A percentile compares a stretch with the other conserved stretches of the same genome.
Conservation (phyloP, 1,140 invertebrate species). For the Parasteatoda tepidariorum region DNA sequence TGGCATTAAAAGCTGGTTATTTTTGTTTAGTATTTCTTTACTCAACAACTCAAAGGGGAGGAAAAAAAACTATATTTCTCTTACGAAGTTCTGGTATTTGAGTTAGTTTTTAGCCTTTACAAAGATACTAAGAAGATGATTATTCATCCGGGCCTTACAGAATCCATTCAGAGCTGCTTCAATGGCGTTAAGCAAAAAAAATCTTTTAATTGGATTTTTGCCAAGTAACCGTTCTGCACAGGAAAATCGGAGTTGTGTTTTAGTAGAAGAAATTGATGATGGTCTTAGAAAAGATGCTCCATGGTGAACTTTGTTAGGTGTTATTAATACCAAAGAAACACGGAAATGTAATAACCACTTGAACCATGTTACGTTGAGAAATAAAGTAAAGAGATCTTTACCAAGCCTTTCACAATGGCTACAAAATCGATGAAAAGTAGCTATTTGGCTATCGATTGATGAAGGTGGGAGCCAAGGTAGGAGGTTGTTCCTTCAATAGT, state of each 20-base stretch:
- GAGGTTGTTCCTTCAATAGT: neutral
- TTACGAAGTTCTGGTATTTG: too few relatives aligned
- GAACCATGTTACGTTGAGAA: neutral
- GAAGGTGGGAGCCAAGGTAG: constrained; percentile 6
- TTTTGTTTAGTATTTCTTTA: too few relatives aligned
- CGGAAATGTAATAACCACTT: constrained; percentile 18
- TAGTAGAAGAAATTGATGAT: constrained; percentile 3
- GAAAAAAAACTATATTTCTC: too few relatives aligned
- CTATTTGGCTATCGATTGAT: constrained; percentile 48
- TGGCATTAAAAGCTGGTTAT: too few relatives aligned
- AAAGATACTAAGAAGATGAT: neutral
- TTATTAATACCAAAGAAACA: constrained; percentile 38
- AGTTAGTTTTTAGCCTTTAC: too few relatives aligned
- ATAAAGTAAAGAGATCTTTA: neutral
- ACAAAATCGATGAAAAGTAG: constrained; percentile 48
- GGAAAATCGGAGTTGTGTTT: neutral
- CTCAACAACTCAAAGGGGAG: too few relatives aligned
- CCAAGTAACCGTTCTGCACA: neutral
- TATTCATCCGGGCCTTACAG: neutral
- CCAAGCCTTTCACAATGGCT: neutral
- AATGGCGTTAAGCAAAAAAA: neutral
- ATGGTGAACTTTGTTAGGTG: neutral
- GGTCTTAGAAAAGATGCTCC: neutral
- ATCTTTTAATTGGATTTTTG: constrained; percentile 15
- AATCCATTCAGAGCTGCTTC: neutral